A percentile compares a stretch with the other conserved stretches of the same genome.
These are phyloP conservation scores for Anastrepha ludens DNA, from an alignment of 1,140 invertebrate species.

Conservation along the genomic window DNA sequence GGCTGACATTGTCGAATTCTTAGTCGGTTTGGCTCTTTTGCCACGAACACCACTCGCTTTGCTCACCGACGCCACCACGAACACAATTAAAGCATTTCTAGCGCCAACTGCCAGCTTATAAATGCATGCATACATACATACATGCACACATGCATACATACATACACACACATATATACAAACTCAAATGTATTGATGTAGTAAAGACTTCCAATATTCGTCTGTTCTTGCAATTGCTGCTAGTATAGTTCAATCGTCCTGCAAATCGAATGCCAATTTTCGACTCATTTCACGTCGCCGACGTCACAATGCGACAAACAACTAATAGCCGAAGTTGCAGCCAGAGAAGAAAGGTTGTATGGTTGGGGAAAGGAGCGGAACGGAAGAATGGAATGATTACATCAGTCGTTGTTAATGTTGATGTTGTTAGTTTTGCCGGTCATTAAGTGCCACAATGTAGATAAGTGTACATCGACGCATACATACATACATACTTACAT, in stretches of 20 bases:
- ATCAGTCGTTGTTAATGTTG: neutral
- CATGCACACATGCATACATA: neutral
- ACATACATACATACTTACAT: neutral
- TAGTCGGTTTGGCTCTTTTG: neutral
- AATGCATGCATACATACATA: neutral
- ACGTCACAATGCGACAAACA: neutral
- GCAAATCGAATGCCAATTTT: conserved; percentile 73
- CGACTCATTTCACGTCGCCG: conserved; percentile 68
- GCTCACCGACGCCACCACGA: neutral
- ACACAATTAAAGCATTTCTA: conserved; percentile 34
- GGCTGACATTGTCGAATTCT: conserved; percentile 14
- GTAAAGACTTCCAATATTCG: neutral
- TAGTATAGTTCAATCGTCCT: conserved; percentile 69
- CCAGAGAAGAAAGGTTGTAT: no score
- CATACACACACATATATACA: neutral
- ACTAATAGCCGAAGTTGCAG: neutral
- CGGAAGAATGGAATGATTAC: no score
- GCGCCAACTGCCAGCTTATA: neutral
- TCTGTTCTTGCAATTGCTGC: neutral
- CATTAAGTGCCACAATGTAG: neutral
- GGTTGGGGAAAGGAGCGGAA: no score
- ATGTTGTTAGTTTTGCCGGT: neutral
- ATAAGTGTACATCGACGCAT: no score
- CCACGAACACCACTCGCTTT: neutral
- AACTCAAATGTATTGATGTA: neutral